A percentile compares a stretch with the other conserved stretches of the same genome.
Evolutionary conservation across 1,140 invertebrate genomes (phyloP).

Genomic region (Diabrotica virgifera): DNA sequence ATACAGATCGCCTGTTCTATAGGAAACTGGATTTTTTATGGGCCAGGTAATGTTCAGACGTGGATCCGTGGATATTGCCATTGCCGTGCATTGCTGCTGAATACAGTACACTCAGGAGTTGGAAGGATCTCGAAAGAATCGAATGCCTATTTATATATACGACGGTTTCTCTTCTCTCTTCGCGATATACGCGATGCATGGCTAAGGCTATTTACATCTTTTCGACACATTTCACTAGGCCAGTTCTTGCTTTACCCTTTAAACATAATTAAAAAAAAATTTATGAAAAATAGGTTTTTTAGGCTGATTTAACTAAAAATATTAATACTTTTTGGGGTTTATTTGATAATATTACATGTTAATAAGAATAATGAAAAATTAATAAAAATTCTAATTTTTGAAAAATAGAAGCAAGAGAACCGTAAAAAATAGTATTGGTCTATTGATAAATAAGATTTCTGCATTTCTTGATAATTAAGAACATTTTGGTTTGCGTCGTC

Average conservation of each 20-base stretch:
- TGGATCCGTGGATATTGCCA: conserved; percentile 20
- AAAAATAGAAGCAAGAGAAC: no score
- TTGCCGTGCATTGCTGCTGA: background rate
- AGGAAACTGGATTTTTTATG: conserved; percentile 35
- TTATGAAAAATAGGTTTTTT: no score
- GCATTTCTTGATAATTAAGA: no score
- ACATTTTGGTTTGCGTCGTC: no score
- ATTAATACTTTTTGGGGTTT: no score
- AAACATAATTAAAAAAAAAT: no score
- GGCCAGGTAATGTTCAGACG: conserved; percentile 35
- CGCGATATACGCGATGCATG: background rate
- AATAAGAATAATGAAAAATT: no score
- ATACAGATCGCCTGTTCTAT: conserved; percentile 38
- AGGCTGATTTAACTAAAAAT: no score
- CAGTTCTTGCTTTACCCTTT: background rate
- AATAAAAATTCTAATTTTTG: no score
- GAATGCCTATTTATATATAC: conserved; percentile 1
- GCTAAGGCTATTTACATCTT: background rate
- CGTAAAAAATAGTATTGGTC: no score
- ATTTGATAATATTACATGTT: no score
- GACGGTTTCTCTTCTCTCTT: background rate
- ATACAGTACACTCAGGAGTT: conserved; percentile 2
- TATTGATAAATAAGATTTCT: no score
- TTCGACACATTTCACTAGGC: background rate
- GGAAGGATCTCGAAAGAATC: background rate